Percentiles rank a stretch among this genome's conserved stretches.
These are phyloP conservation scores for Propsilocerus akamusi DNA, from an alignment of 1,140 invertebrate genomes.

Conservation along the genomic window DNA sequence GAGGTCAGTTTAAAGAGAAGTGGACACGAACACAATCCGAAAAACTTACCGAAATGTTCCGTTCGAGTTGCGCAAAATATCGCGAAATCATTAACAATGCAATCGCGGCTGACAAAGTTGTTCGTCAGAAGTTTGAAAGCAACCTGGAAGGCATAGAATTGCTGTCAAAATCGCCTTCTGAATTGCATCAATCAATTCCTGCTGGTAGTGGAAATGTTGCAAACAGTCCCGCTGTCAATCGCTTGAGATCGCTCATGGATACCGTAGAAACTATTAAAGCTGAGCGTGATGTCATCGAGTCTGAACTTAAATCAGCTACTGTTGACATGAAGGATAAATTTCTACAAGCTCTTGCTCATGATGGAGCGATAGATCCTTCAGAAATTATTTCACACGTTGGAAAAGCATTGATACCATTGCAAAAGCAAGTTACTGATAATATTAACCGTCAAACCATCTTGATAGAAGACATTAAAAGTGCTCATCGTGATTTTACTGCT, in stretches of 20 bases:
- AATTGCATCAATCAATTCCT: slow-evolving; percentile 44
- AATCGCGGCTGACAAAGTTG: slow-evolving; percentile 47
- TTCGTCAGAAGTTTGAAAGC: slow-evolving; percentile 69
- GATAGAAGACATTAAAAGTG: slow-evolving; percentile 54
- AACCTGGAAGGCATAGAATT: slow-evolving; percentile 64
- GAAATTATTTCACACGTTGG: slow-evolving; percentile 60
- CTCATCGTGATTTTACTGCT: slow-evolving; percentile 52
- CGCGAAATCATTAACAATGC: slow-evolving; percentile 83
- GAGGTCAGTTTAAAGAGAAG: slow-evolving; percentile 73
- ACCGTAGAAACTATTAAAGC: slow-evolving; percentile 67
- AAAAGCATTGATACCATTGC: slow-evolving; percentile 59
- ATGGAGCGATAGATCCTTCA: slow-evolving; percentile 70
- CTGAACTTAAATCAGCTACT: slow-evolving; percentile 63
- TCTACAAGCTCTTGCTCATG: slow-evolving; percentile 55
- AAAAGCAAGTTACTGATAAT: slow-evolving; percentile 61
- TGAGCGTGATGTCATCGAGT: slow-evolving; percentile 76
- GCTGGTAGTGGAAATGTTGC: slow-evolving; percentile 28
- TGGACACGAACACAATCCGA: slow-evolving; percentile 83
- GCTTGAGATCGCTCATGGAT: slow-evolving; percentile 65
- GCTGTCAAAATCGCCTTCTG: slow-evolving; percentile 51
- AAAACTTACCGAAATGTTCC: slow-evolving; percentile 76
- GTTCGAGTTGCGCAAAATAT: slow-evolving; percentile 77
- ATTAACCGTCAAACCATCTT: slow-evolving; percentile 59
- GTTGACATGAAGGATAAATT: slow-evolving; percentile 77
- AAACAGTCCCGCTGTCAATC: slow-evolving; percentile 38